These are phyloP conservation scores for Dendrolimus houi DNA, from an alignment of 2,888 invertebrate species.

Conservation along the genomic window DNA sequence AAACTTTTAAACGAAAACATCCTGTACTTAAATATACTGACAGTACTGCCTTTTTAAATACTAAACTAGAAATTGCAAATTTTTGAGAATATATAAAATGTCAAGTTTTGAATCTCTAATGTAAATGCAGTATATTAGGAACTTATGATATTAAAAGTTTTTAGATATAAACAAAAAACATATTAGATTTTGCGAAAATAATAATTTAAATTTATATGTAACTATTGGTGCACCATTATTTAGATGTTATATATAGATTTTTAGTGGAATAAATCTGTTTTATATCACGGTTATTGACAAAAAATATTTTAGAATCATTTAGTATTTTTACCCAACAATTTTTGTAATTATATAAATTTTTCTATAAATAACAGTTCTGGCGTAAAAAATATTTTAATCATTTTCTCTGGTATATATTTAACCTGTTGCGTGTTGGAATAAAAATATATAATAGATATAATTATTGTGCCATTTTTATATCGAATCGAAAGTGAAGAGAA, in stretches of 20 bases:
- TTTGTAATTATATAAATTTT: slow-evolving; percentile 46
- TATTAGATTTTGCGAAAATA: slow-evolving; percentile 44
- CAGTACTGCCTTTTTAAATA: slow-evolving; percentile 2
- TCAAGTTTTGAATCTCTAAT: slow-evolving; percentile 30
- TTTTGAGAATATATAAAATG: slow-evolving; percentile 13
- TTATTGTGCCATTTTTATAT: slow-evolving; percentile 67
- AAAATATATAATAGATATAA: slow-evolving; percentile 33
- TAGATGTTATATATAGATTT: slow-evolving; percentile 47
- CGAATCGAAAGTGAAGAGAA: slow-evolving; percentile 19
- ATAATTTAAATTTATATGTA: slow-evolving; percentile 39
- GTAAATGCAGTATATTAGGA: slow-evolving; percentile 48
- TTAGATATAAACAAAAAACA: slow-evolving; percentile 26
- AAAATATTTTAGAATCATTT: slow-evolving; percentile 26
- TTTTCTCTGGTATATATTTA: slow-evolving; percentile 44
- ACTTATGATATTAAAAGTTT: slow-evolving; percentile 44
- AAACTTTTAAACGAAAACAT: slow-evolving; percentile 5
- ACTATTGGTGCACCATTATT: slow-evolving; percentile 67
- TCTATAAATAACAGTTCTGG: slow-evolving; percentile 61
- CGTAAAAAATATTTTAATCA: slow-evolving; percentile 40
- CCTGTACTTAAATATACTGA: slow-evolving; percentile 10
- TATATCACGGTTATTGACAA: slow-evolving; percentile 24
- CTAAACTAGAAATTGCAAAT: not conserved
- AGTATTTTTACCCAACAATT: slow-evolving; percentile 19
- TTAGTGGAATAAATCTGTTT: slow-evolving; percentile 30
- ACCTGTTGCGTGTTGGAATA: slow-evolving; percentile 45